Evolutionary conservation across 30 jellyfish, hydroid and myxozoan species (phyloP).

Genomic region (Cassiopea xamachana): DNA sequence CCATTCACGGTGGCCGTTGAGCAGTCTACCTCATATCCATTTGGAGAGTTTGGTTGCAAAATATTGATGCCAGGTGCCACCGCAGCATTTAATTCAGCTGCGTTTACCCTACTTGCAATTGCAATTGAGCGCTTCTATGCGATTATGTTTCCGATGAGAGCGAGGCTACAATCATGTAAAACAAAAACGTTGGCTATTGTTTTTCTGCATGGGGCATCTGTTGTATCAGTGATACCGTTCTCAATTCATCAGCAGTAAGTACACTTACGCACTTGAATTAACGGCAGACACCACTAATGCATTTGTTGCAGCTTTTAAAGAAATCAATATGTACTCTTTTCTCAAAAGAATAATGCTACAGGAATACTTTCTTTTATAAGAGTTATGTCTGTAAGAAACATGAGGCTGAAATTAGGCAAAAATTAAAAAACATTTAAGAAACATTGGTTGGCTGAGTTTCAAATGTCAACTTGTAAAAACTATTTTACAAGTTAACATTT

Average conservation of each 20-base stretch:
- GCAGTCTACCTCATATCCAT: slow-evolving; percentile 46
- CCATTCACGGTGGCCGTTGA: slow-evolving; percentile 70
- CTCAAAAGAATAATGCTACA: too few species aligned
- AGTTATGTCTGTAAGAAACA: too few species aligned
- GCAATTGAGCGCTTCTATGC: slow-evolving; percentile 81
- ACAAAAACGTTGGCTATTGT: slow-evolving; percentile 30
- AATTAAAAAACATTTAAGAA: too few species aligned
- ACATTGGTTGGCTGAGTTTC: too few species aligned
- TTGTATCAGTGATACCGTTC: slow-evolving; percentile 56
- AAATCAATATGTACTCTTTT: too few species aligned
- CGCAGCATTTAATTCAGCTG: slow-evolving; percentile 68
- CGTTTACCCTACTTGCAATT: slow-evolving; percentile 59
- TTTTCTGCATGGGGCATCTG: slow-evolving; percentile 44
- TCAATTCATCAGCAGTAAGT: slow-evolving; percentile 44
- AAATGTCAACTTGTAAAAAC: too few species aligned
- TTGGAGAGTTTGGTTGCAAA: slow-evolving; percentile 77
- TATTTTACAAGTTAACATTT: too few species aligned
- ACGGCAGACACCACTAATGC: too few species aligned
- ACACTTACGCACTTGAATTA: too few species aligned
- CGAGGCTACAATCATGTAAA: slow-evolving; percentile 44
- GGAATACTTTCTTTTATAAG: too few species aligned
- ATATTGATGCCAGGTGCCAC: slow-evolving; percentile 80
- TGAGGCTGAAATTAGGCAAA: too few species aligned
- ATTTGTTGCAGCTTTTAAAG: too few species aligned
- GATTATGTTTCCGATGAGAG: slow-evolving; percentile 65